phyloP scores from a whole-genome alignment of 2,113 vertebrate genomes.

The Proterorhinus semilunaris region DNA sequence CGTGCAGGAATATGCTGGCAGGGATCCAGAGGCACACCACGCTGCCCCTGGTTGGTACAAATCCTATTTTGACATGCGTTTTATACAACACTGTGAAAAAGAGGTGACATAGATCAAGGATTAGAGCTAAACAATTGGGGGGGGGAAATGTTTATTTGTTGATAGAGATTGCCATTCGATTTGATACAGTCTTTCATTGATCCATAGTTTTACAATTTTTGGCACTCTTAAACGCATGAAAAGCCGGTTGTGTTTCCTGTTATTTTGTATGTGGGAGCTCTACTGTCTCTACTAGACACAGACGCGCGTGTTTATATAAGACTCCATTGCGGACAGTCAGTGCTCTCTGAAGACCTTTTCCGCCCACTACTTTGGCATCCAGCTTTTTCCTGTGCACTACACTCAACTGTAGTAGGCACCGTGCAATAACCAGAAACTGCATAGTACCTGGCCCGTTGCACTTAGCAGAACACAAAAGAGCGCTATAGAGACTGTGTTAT shows the following conservation, averaged over 20 bases:
- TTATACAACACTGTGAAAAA: not conserved
- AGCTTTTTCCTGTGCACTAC: conserved; percentile 6
- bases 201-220: not conserved
- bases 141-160: too few relatives aligned
- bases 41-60: not conserved
- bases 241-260: not conserved
- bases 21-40: conserved; percentile 15
- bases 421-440: conserved; percentile 1
- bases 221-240: not conserved
- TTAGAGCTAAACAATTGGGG: too few relatives aligned
- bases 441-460: not conserved
- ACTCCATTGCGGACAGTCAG: conserved; percentile 2
- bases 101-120: too few relatives aligned
- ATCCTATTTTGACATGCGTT: conserved; percentile 13
- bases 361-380: conserved; percentile 6
- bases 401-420: not conserved
- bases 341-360: conserved; percentile 14
- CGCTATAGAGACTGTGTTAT: not conserved
- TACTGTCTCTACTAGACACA: conserved; percentile 1
- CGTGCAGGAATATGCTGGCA: conserved; percentile 2
- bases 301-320: conserved; percentile 7
- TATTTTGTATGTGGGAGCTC: conserved; percentile 8
- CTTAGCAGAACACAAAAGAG: not conserved
- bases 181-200: not conserved
- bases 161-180: not conserved